Evolutionary conservation across 1,140 invertebrate genomes (phyloP), one percentile per base, ranked within the genome.

Genomic region (Nylanderia fulva): DNA sequence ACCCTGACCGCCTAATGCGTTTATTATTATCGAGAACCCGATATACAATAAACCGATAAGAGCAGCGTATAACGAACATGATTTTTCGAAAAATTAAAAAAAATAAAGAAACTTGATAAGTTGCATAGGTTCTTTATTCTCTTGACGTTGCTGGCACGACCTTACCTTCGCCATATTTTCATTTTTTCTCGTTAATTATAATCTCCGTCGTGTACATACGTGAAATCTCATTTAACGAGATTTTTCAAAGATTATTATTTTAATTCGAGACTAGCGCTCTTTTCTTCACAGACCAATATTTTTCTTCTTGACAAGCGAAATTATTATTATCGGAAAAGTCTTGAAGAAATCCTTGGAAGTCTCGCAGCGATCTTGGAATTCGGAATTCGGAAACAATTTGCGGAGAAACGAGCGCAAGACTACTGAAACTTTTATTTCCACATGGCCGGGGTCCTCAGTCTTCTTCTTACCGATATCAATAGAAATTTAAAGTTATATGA

Each of bases 301-400:
- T 54, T 42, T 39, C 21, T 71, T 71, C 18, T 71, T 15, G 18
- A 42, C 48, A 39, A n/a, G 21, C 21, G 18, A 56, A 71, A 58
- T 80, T 69, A 69, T 80, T 80, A 39, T 71, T 71, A 71, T 71
- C 24, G 36, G 64, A 71, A 71, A 71, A 71, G 48, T 71, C 18
- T 80, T 39, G 15, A 54, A 24, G 24, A 56, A n/a, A 21, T 69
- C 9, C 64, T 71, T 29, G 11, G 21, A 56, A 68, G 63, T 79
- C 33, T n/a, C 24, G 33, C 24, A 2, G 45, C 15, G 63, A 29
- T 15, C 15, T 79, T n/a, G n/a, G n/a, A 33, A 33, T 33, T 33
- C 48, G 24, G 39, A 80, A 69, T 80, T 71, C 48, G 24, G 42
- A 80, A 80, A 80, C 33, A 80, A 80, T 80, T 80, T 80, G 77